Percentiles rank a stretch among this genome's conserved stretches.
phyloP scores from a whole-genome alignment of 2,888 invertebrate species.

The Augochlorella aurata region DNA sequence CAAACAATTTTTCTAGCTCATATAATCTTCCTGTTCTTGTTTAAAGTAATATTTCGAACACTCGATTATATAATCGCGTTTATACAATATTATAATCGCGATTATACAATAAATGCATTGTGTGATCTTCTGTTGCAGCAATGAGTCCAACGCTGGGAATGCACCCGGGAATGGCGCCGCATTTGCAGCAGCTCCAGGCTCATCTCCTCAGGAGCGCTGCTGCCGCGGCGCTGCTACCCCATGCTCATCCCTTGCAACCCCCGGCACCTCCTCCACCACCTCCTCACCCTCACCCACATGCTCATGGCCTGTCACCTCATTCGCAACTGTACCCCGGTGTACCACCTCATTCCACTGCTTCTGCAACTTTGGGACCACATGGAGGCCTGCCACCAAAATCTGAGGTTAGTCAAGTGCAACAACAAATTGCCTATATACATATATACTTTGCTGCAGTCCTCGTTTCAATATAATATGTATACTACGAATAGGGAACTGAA shows the following conservation, averaged over 20 bases:
- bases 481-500: too few relatives aligned
- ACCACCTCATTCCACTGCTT: conserved; percentile 77
- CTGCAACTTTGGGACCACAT: conserved; percentile 74
- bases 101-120: too few relatives aligned
- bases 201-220: conserved; percentile 89
- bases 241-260: conserved; percentile 82
- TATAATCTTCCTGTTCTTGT: too few relatives aligned
- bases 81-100: too few relatives aligned
- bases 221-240: conserved; percentile 82
- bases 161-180: conserved; percentile 85
- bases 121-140: conserved; percentile 82
- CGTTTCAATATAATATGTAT: too few relatives aligned
- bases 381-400: conserved; percentile 75
- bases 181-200: conserved; percentile 90
- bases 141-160: conserved; percentile 92
- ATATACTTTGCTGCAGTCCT: too few relatives aligned
- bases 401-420: conserved; percentile 70
- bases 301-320: conserved; percentile 75
- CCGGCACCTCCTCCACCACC: conserved; percentile 76
- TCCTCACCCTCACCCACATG: conserved; percentile 75
- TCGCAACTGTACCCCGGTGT: conserved; percentile 78
- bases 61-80: too few relatives aligned
- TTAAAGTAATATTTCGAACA: too few relatives aligned
- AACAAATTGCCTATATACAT: too few relatives aligned
- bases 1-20: too few relatives aligned